These are phyloP conservation scores for Sardina pilchardus DNA, from an alignment of 2,113 vertebrate genomes.

Conservation along the genomic window DNA sequence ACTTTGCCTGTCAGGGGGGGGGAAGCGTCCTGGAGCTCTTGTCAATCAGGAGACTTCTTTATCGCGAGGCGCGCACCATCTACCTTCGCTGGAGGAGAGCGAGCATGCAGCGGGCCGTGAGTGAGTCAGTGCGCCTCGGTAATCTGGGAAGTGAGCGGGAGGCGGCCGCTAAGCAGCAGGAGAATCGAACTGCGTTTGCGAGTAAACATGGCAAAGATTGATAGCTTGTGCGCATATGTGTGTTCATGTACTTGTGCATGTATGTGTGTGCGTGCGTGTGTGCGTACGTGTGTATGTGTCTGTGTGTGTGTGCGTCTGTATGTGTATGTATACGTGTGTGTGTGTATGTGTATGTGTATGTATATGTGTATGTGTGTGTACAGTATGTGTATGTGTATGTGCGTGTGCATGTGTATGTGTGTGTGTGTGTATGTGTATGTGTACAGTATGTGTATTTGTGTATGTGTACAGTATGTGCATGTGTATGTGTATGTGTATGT, in stretches of 20 bases:
- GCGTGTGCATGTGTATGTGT: background rate
- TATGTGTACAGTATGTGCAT: background rate
- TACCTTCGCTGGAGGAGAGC: slow-evolving; percentile 23
- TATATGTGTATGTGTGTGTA: background rate
- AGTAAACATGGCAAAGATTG: too few relatives aligned
- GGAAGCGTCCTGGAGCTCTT: slow-evolving; percentile 36
- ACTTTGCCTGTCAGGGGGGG: slow-evolving; percentile 36
- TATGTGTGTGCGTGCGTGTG: too few relatives aligned
- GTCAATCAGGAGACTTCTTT: slow-evolving; percentile 46
- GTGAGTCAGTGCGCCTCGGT: background rate
- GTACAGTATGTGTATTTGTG: background rate
- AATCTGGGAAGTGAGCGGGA: background rate
- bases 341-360: background rate
- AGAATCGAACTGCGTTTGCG: too few relatives aligned
- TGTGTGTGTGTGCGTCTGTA: background rate
- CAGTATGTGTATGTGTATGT: background rate
- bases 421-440: background rate
- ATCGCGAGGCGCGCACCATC: slow-evolving; percentile 41
- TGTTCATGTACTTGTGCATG: too few relatives aligned
- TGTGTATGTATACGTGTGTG: background rate
- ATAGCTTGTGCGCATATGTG: too few relatives aligned
- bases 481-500: background rate
- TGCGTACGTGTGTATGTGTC: background rate
- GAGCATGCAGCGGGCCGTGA: slow-evolving; percentile 31
- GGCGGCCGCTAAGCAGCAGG: background rate